These are phyloP conservation scores for Cetonia aurata DNA, from an alignment of 2,888 invertebrate species.

Conservation along the genomic window DNA sequence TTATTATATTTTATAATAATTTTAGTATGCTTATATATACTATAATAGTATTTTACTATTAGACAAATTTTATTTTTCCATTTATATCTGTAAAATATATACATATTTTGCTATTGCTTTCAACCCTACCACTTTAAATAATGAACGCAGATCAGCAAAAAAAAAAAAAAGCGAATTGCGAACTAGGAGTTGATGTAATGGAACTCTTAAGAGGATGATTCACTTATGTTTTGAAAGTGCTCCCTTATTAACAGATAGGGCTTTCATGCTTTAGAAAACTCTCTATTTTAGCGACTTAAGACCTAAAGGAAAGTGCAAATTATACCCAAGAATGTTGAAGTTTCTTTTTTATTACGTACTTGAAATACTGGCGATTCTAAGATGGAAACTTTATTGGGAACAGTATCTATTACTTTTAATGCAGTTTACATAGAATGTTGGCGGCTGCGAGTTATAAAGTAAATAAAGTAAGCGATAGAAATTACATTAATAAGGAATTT, in stretches of 20 bases:
- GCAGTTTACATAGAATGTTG: slow-evolving; percentile 8
- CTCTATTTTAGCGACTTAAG: slow-evolving; percentile 31
- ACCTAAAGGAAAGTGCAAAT: slow-evolving; percentile 36
- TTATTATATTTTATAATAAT: too few species aligned
- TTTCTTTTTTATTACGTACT: slow-evolving; percentile 47
- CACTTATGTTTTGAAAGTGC: too few species aligned
- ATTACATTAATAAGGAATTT: slow-evolving; percentile 5
- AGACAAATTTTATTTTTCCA: too few species aligned
- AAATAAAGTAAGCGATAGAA: neutral
- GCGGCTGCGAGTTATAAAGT: neutral
- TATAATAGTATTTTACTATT: too few species aligned
- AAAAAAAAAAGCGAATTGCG: too few species aligned
- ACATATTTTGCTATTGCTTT: too few species aligned
- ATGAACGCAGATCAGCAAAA: too few species aligned
- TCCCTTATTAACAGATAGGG: slow-evolving; percentile 41
- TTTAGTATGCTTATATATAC: too few species aligned
- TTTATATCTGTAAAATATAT: too few species aligned
- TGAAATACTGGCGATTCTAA: slow-evolving; percentile 33
- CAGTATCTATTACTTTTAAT: slow-evolving; percentile 24
- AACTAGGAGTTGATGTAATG: too few species aligned
- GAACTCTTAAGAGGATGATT: too few species aligned
- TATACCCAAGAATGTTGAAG: slow-evolving; percentile 46
- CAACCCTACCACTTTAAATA: too few species aligned
- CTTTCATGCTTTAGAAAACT: slow-evolving; percentile 18
- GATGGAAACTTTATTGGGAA: neutral